phyloP scores from a whole-genome alignment of 2,888 invertebrate species.

The Aplocera efformata region DNA sequence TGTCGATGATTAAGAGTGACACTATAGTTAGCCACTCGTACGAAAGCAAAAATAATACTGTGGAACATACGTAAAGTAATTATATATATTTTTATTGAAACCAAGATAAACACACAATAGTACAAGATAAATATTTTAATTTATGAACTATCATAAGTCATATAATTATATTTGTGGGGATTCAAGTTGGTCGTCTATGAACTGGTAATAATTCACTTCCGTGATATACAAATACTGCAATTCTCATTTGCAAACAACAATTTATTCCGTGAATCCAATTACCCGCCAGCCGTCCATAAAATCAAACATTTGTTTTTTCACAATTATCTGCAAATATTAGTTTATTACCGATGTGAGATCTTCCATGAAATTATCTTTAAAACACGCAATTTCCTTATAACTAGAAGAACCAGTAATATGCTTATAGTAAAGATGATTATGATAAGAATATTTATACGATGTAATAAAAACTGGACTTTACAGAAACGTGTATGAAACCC shows the following conservation, averaged over 20 bases:
- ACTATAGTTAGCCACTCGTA: too few species aligned
- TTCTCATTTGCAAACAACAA: slow-evolving; percentile 12
- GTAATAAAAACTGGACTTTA: slow-evolving; percentile 20
- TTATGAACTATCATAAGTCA: too few species aligned
- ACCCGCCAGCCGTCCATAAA: slow-evolving; percentile 25
- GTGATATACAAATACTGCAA: slow-evolving; percentile 9
- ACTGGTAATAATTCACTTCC: slow-evolving; percentile 12
- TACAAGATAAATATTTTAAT: too few species aligned
- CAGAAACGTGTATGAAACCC: slow-evolving; percentile 34
- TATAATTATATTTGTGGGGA: too few species aligned
- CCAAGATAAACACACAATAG: too few species aligned
- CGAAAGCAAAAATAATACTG: too few species aligned
- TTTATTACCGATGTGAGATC: slow-evolving; percentile 6
- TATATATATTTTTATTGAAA: too few species aligned
- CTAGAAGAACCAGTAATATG: slow-evolving; percentile 35
- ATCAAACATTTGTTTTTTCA: slow-evolving; percentile 16
- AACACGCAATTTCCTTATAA: slow-evolving; percentile 22
- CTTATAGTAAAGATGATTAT: slow-evolving; percentile 26
- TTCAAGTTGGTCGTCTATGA: background rate
- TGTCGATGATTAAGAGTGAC: too few species aligned
- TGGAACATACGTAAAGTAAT: too few species aligned
- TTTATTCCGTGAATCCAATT: slow-evolving; percentile 13
- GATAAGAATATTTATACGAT: slow-evolving; percentile 22
- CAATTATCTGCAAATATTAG: slow-evolving; percentile 9
- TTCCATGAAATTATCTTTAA: slow-evolving; percentile 4